phyloP scores from a whole-genome alignment of 2,888 invertebrate genomes.

The Epinotia brunnichana region DNA sequence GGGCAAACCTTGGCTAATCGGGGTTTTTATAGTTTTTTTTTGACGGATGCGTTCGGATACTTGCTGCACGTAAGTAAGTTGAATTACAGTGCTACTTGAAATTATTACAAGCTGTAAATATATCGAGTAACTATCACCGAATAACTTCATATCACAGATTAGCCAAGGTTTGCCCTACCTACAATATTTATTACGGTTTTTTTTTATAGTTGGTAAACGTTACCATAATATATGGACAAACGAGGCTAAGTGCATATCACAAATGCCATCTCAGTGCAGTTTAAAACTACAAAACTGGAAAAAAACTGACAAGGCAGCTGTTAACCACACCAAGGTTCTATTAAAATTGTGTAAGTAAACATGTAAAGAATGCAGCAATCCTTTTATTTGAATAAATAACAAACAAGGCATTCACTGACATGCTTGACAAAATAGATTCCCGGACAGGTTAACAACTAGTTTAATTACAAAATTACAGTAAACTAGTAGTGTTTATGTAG shows the following conservation, averaged over 20 bases:
- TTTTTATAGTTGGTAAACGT: background rate
- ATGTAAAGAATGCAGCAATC: background rate
- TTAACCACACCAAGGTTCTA: background rate
- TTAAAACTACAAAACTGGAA: background rate
- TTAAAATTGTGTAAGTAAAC: background rate
- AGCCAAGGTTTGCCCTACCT: too few species aligned
- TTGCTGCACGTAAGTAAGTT: too few species aligned
- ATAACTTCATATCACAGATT: too few species aligned
- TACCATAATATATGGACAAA: too few species aligned
- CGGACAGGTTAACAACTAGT: slow-evolving; percentile 7
- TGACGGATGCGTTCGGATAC: too few species aligned
- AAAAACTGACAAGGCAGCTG: background rate
- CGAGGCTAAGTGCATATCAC: background rate
- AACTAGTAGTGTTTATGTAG: background rate
- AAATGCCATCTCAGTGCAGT: background rate
- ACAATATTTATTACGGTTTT: background rate
- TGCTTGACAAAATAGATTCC: background rate
- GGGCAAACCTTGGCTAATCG: too few species aligned
- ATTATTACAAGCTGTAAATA: too few species aligned
- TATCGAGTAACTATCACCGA: too few species aligned
- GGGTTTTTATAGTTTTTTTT: too few species aligned
- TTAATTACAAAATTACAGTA: slow-evolving; percentile 30
- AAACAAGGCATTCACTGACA: background rate
- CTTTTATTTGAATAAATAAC: background rate
- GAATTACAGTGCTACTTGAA: too few species aligned